Evolutionary conservation across 2,797 vertebrate genomes (phyloP), one percentile per base, ranked within the genome.

Genomic region (Macroramphosus scolopax): DNA sequence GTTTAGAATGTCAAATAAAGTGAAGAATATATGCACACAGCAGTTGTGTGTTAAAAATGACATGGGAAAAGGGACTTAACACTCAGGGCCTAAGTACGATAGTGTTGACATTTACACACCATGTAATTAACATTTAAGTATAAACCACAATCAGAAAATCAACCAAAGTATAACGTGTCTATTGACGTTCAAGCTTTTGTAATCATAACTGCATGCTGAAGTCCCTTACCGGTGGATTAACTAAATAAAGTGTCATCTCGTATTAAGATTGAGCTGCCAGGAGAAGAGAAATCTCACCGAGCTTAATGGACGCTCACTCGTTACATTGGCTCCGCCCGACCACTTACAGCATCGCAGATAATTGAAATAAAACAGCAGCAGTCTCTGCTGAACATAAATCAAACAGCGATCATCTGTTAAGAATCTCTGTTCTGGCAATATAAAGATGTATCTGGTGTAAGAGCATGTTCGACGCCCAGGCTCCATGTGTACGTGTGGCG

Each of bases 281-380:
- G 34, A 61, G 45, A 61, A 50, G 58, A 78, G 58, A 80, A 72
- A 67, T 75, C 51, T 62, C 54, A 64, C 43, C 35, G 58, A 63
- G 75, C 68, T 71, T 80, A 82, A 84, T 81, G 68, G 71, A 72
- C 22, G 63, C 67, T 72, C 71, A 75, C 60, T 47, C 55, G 57
- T 75, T 82, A 49, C 49, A 68, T 61, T 58, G 29, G 51, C 43
- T 54, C 35, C 53, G 55, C 38, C 37, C 44, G 51, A 52, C 53
- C 10, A 52, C 14, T n/a, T 17, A 17, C 49, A 57, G 59, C 59
- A 55, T 44, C 62, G 42, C 58, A 29, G 64, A 56, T 72, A 82
- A 69, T 72, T 69, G 56, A 83, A 84, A 80, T 68, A 56, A 74
- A 70, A 31, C 61, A 71, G 55, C 44, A 62, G 57, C 55, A 50